Conservation (phyloP, 2,888 invertebrate genomes). For the Melangyna quadrimaculata region DNA sequence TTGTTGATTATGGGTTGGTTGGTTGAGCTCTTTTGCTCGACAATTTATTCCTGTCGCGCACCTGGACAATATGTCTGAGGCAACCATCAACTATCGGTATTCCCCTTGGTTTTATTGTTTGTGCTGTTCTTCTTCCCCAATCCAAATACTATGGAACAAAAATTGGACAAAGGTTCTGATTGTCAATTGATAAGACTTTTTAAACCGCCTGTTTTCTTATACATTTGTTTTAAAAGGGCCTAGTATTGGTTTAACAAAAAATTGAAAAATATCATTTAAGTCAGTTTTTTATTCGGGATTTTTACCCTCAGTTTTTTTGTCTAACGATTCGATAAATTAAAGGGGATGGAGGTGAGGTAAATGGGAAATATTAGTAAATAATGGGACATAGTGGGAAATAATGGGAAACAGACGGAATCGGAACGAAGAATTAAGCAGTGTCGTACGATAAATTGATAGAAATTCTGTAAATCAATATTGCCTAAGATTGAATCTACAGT, state of each 20-base stretch:
- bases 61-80: conserved; percentile 62
- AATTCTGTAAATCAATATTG: too few species aligned
- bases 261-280: background rate
- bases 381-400: too few species aligned
- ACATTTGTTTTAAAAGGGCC: background rate
- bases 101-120: conserved; percentile 32
- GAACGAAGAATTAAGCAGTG: too few species aligned
- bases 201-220: background rate
- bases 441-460: too few species aligned
- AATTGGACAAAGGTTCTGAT: conserved; percentile 63
- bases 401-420: too few species aligned
- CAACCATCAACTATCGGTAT: conserved; percentile 37
- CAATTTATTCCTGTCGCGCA: conserved; percentile 46
- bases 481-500: too few species aligned
- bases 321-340: too few species aligned
- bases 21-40: background rate
- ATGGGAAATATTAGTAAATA: too few species aligned
- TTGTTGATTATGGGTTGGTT: conserved; percentile 1
- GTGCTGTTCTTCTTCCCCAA: background rate
- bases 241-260: background rate
- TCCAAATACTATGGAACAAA: conserved; percentile 21
- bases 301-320: too few species aligned
- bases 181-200: conserved; percentile 62
- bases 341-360: too few species aligned
- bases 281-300: too few species aligned